phyloP scores from a whole-genome alignment of 2,797 vertebrate genomes.

The Natrix natrix region DNA sequence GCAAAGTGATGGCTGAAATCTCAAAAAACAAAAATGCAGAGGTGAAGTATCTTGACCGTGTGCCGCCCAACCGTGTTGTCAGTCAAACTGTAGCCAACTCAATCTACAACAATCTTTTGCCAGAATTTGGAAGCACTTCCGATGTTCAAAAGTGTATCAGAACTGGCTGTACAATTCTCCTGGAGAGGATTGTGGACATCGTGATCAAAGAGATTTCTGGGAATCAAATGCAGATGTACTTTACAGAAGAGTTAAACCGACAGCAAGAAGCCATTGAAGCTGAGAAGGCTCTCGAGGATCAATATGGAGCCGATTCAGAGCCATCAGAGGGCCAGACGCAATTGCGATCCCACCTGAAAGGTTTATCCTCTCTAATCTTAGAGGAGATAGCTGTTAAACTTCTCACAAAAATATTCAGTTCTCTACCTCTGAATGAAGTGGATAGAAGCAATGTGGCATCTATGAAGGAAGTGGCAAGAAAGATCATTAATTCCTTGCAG shows the following conservation, averaged over 20 bases:
- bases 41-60: conserved; percentile 5
- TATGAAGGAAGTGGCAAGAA: background rate
- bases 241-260: background rate
- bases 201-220: conserved; percentile 54
- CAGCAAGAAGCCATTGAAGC: background rate
- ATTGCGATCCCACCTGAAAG: conserved; percentile 12
- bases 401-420: conserved; percentile 53
- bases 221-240: conserved; percentile 51
- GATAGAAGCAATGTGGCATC: background rate
- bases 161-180: conserved; percentile 19
- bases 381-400: conserved; percentile 56
- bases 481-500: conserved; percentile 2
- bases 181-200: conserved; percentile 52
- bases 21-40: conserved; percentile 43
- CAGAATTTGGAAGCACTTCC: background rate
- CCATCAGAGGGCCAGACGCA: background rate
- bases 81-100: conserved; percentile 7
- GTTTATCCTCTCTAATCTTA: conserved; percentile 48
- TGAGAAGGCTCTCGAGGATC: background rate
- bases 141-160: conserved; percentile 2
- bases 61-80: background rate
- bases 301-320: background rate
- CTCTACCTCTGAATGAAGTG: background rate
- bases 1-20: conserved; percentile 47
- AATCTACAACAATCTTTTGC: conserved; percentile 1